Evolutionary conservation across 2,113 vertebrate species (phyloP), one percentile per base, ranked within the genome.

Genomic region (Neodon shergylaensis): DNA sequence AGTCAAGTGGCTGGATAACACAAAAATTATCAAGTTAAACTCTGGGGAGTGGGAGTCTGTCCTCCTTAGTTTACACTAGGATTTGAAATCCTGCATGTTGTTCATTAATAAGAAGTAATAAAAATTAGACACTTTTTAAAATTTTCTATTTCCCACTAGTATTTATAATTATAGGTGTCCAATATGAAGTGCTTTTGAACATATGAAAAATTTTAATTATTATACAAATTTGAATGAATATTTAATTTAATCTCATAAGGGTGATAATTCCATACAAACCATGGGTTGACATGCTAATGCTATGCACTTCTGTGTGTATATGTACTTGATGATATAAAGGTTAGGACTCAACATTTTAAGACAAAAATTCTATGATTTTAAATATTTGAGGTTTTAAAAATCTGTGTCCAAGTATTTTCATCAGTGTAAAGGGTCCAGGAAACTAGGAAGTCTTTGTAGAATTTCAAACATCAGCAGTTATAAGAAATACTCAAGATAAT

Each of bases 1-100:
- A 99, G 93, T 99, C 99, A 95, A 99, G 97, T 65, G 98, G 98
- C 99, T 99, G 82, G n/a, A 63, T 70, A 66, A 90, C 94, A 98
- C 65, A 84, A 2, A 97, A 95, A 24, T 61, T 65, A 85, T 61
- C n/a, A 54, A 65, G 66, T 96, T 92, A 76, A n/a, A 88, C 8
- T 22, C 68, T 12, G 13, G 11, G 7, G 74, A 76, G 1, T 85
- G 3, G 28, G 47, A n/a, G 11, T 78, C 49, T 42, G 17, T 6
- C n/a, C 16, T 11, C 63, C 81, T 31, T 31, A 74, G 74, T 5
- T 5, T 86, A 76, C 7, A 91, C 3, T 7, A 61, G 33, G 19
- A 72, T 85, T 94, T 87, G 74, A 84, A 87, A 92, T 42, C 9
- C 52, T 19, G 8, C 2, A 88, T 76, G 5, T 24, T 93, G 9